These are phyloP conservation scores for Ligdia adustata DNA, from an alignment of 2,888 invertebrate species.

Conservation along the genomic window DNA sequence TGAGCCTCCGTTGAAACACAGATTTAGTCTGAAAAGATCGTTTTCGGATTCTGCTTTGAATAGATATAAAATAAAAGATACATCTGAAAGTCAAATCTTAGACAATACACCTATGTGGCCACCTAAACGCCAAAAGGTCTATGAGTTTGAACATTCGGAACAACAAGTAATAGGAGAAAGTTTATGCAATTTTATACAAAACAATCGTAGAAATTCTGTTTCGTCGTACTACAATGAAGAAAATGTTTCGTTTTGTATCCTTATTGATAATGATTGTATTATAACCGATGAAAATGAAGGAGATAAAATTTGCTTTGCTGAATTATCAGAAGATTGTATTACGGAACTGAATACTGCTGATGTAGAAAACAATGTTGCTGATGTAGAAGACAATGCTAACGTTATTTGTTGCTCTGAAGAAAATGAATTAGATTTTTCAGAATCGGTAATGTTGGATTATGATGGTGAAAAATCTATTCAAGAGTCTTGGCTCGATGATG, in stretches of 20 bases:
- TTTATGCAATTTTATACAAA: conserved; percentile 58
- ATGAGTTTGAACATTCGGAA: conserved; percentile 42
- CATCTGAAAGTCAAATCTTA: conserved; percentile 36
- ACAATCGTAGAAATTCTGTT: conserved; percentile 70
- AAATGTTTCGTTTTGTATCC: conserved; percentile 71
- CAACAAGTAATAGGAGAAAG: conserved; percentile 50
- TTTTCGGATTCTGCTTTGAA: conserved; percentile 70
- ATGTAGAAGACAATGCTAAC: conserved; percentile 26
- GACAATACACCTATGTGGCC: conserved; percentile 44
- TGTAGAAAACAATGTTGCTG: conserved; percentile 28
- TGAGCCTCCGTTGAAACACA: conserved; percentile 24
- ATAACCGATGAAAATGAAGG: conserved; percentile 62
- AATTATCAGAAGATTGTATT: conserved; percentile 54
- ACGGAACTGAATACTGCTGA: conserved; percentile 41
- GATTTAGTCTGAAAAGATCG: conserved; percentile 61
- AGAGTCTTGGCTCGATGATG: conserved; percentile 73
- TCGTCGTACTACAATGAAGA: conserved; percentile 67
- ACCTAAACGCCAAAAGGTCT: conserved; percentile 58
- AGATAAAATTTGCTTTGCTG: conserved; percentile 62
- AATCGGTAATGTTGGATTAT: conserved; percentile 43
- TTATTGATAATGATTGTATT: conserved; percentile 71
- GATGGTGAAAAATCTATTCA: conserved; percentile 51
- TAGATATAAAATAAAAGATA: conserved; percentile 33
- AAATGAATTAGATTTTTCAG: conserved; percentile 42
- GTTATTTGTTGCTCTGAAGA: conserved; percentile 21